Percentiles rank a stretch among this genome's conserved stretches.
Evolutionary conservation across 2,888 invertebrate genomes (phyloP).

Genomic region (Lepidochitona cinerea): DNA sequence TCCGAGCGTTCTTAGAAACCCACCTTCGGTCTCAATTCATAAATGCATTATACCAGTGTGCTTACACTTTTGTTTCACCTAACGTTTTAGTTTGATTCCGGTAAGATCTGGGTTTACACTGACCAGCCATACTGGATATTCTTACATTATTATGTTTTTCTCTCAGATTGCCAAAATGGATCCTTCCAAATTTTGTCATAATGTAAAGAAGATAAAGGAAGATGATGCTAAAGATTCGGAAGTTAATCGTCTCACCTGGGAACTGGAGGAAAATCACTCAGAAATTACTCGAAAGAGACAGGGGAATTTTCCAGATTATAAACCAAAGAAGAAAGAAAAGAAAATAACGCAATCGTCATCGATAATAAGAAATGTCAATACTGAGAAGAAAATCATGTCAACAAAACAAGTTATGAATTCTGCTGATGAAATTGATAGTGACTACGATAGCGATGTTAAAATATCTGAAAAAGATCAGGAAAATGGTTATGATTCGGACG

Average conservation of each 20-base stretch:
- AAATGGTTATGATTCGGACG: background rate
- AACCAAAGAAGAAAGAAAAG: constrained; percentile 11
- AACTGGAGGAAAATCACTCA: constrained; percentile 36
- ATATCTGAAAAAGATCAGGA: background rate
- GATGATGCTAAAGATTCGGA: constrained; percentile 15
- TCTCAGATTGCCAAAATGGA: constrained; percentile 46
- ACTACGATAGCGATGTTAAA: background rate
- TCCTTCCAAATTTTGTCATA: constrained; percentile 61
- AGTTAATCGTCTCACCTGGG: constrained; percentile 43
- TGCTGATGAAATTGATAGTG: background rate
- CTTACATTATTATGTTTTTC: background rate
- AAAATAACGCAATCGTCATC: background rate
- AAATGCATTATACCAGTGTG: too few species aligned
- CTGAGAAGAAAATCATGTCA: background rate
- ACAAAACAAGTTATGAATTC: background rate
- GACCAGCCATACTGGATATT: too few species aligned
- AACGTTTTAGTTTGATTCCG: too few species aligned
- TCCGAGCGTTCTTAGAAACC: too few species aligned
- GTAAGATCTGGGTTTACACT: too few species aligned
- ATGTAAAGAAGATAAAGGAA: constrained; percentile 48
- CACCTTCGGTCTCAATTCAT: too few species aligned
- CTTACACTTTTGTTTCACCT: too few species aligned
- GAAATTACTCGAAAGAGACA: constrained; percentile 37
- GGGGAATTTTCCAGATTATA: constrained; percentile 39
- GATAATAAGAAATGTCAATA: background rate